Evolutionary conservation across 1,140 invertebrate genomes (phyloP).

Genomic region (Potamilus streckersoni): DNA sequence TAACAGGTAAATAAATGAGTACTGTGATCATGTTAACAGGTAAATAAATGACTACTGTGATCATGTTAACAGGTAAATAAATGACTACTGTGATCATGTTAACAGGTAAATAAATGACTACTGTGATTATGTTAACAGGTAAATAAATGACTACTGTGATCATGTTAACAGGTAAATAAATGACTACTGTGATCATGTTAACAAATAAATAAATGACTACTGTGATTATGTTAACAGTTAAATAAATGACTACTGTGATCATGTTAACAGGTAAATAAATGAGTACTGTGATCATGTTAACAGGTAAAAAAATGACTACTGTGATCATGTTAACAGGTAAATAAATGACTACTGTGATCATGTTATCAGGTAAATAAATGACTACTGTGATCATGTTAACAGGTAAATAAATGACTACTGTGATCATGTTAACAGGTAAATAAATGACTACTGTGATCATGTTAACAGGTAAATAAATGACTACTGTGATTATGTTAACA

Average conservation of each 20-base stretch:
- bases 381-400: no score
- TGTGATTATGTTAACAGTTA: no score
- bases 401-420: no score
- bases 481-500: not conserved
- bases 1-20: conserved; percentile 32
- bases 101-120: no score
- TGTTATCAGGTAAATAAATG: no score
- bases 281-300: conserved; percentile 50
- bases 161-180: conserved; percentile 40
- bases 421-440: conserved; percentile 30
- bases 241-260: no score
- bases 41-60: not conserved
- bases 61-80: no score
- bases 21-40: conserved; percentile 6
- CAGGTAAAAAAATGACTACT: conserved; percentile 26
- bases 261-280: conserved; percentile 29
- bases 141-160: conserved; percentile 42
- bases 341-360: not conserved
- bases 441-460: conserved; percentile 39
- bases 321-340: conserved; percentile 15
- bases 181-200: not conserved
- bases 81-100: no score
- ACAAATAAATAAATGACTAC: no score
- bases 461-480: conserved; percentile 36
- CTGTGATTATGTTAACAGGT: conserved; percentile 14